Percentiles rank a stretch among this genome's conserved stretches.
Evolutionary conservation across 2,797 vertebrate species (phyloP).

Genomic region (Poliocrania exsul): DNA sequence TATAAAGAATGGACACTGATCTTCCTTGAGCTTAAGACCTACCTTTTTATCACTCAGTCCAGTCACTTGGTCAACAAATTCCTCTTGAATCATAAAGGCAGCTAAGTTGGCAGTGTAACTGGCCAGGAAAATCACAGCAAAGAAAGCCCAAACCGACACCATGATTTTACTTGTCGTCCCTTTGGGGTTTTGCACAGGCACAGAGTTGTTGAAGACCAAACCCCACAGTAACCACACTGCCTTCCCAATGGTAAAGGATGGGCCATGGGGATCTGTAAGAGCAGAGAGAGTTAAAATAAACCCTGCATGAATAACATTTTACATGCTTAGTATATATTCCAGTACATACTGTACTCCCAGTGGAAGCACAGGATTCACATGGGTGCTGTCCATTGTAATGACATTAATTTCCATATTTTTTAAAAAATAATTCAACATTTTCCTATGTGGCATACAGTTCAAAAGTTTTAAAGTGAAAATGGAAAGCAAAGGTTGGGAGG

Average conservation of each 20-base stretch:
- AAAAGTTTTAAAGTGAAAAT: background rate
- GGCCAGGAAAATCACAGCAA: conserved; percentile 97
- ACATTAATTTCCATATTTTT: background rate
- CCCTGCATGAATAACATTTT: background rate
- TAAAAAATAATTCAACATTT: background rate
- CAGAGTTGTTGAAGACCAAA: conserved; percentile 98
- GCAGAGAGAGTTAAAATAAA: background rate
- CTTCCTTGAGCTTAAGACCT: background rate
- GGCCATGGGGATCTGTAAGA: conserved; percentile 89
- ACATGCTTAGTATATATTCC: background rate
- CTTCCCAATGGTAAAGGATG: conserved; percentile 97
- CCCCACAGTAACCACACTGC: conserved; percentile 98
- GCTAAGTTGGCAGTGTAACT: conserved; percentile 98
- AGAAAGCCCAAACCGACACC: conserved; percentile 98
- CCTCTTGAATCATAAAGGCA: conserved; percentile 99
- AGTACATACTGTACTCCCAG: background rate
- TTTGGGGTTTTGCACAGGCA: conserved; percentile 96
- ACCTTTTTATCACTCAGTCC: conserved; percentile 99
- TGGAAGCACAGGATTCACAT: background rate
- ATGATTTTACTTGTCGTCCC: conserved; percentile 98
- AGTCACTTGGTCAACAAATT: conserved; percentile 98
- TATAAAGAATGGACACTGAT: background rate
- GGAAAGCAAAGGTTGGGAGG: background rate
- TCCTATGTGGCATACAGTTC: background rate
- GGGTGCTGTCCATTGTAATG: background rate